Conservation (phyloP, 2,797 vertebrate species). For the Gadopsis bispinosus region DNA sequence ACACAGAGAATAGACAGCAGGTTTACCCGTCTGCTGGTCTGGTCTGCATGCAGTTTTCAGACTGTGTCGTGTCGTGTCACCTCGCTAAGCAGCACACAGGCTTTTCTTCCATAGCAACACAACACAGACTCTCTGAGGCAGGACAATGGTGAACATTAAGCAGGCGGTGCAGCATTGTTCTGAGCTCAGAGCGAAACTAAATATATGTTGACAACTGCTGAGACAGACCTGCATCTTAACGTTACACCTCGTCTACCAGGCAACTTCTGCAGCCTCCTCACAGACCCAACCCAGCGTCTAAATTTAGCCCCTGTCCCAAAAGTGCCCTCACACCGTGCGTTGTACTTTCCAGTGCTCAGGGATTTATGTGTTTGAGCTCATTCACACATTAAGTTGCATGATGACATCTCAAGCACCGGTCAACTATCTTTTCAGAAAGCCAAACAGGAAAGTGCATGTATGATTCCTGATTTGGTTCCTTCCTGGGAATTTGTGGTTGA, state of each 20-base stretch:
- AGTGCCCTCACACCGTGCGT: too few relatives aligned
- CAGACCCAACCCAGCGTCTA: too few relatives aligned
- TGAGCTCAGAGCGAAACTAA: not conserved
- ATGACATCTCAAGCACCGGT: not conserved
- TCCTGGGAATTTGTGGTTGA: not conserved
- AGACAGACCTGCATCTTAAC: not conserved
- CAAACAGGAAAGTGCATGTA: too few relatives aligned
- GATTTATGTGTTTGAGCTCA: too few relatives aligned
- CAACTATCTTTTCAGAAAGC: not conserved
- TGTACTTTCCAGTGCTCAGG: too few relatives aligned
- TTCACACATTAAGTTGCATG: too few relatives aligned
- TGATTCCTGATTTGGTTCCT: not conserved
- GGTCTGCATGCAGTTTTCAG: not conserved
- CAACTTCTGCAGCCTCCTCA: not conserved
- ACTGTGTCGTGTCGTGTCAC: not conserved
- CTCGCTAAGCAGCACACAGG: not conserved
- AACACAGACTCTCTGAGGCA: slow-evolving; percentile 20
- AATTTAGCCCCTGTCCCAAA: too few relatives aligned
- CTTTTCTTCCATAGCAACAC: slow-evolving; percentile 41
- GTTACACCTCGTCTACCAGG: not conserved
- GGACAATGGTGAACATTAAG: not conserved
- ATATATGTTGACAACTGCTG: not conserved
- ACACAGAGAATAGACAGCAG: not conserved
- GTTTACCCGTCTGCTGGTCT: not conserved
- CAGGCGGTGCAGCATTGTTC: not conserved